A percentile compares a stretch with the other conserved stretches of the same genome.
Conservation (phyloP, 1,140 invertebrate genomes). For the Campodea augens region DNA sequence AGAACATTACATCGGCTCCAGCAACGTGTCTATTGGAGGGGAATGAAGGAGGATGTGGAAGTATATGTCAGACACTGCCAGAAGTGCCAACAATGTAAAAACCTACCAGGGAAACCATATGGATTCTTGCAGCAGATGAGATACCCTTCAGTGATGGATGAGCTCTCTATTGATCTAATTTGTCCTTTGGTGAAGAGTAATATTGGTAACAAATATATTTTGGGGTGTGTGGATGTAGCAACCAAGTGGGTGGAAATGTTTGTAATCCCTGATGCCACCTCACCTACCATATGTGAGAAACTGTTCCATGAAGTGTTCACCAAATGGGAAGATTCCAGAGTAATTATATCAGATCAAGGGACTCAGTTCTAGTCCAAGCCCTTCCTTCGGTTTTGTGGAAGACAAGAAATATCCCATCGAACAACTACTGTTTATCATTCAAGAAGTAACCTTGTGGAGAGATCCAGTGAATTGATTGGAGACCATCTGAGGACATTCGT, state of each 20-base stretch:
- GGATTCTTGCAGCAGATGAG: no score
- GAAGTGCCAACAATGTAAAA: no score
- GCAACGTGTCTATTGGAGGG: no score
- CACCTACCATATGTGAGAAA: conserved; percentile 18
- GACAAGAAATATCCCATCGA: no score
- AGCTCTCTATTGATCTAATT: conserved; percentile 24
- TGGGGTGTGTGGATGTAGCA: conserved; percentile 22
- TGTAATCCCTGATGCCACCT: conserved; percentile 22
- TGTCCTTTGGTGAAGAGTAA: conserved; percentile 15
- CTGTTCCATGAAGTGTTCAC: conserved; percentile 20
- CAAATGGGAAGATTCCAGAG: conserved; percentile 20
- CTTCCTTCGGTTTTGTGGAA: neutral
- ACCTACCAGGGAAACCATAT: no score
- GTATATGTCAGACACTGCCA: no score
- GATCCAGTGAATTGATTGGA: conserved; percentile 14
- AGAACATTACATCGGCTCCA: no score
- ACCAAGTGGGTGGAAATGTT: conserved; percentile 23
- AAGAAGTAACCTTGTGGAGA: conserved; percentile 6
- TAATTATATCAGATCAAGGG: conserved; percentile 21
- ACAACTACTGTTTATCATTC: neutral
- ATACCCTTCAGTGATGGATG: no score
- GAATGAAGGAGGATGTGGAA: no score
- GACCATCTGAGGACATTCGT: conserved; percentile 11
- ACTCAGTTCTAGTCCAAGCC: conserved; percentile 17
- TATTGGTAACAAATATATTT: conserved; percentile 19